Evolutionary conservation across 2,113 vertebrate genomes (phyloP).

Genomic region (Amphiprion percula): DNA sequence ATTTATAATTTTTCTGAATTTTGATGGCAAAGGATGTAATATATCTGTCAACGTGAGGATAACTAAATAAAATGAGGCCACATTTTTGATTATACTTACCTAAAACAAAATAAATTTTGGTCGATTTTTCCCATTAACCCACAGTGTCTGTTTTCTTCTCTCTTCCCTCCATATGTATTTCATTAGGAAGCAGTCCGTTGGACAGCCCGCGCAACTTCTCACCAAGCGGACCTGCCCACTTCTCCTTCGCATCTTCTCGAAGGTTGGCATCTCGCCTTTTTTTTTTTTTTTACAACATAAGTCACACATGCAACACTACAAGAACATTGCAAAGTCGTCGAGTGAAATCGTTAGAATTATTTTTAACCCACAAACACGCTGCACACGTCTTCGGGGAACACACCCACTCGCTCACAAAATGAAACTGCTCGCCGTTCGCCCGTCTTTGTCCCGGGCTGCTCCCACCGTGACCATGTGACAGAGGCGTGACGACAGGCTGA

Average conservation of each 20-base stretch:
- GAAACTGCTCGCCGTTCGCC: neutral
- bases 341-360: conserved; percentile 45
- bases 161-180: conserved; percentile 41
- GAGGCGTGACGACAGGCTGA: conserved; percentile 41
- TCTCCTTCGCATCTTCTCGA: conserved; percentile 95
- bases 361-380: conserved; percentile 28
- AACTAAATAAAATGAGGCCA: neutral
- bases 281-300: conserved; percentile 36
- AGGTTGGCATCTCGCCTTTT: conserved; percentile 81
- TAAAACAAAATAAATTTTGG: neutral
- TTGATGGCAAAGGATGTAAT: neutral
- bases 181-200: conserved; percentile 92
- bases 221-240: conserved; percentile 92
- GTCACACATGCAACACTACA: conserved; percentile 4
- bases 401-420: conserved; percentile 25
- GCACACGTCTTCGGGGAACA: conserved; percentile 10
- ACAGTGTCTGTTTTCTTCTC: neutral
- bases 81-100: neutral
- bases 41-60: neutral
- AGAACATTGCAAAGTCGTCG: conserved; percentile 11
- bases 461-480: conserved; percentile 10
- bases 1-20: neutral
- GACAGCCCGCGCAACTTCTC: conserved; percentile 96
- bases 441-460: conserved; percentile 18
- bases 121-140: neutral